Conservation (phyloP, 2,888 invertebrate species). For the Cremastinae sp. region DNA sequence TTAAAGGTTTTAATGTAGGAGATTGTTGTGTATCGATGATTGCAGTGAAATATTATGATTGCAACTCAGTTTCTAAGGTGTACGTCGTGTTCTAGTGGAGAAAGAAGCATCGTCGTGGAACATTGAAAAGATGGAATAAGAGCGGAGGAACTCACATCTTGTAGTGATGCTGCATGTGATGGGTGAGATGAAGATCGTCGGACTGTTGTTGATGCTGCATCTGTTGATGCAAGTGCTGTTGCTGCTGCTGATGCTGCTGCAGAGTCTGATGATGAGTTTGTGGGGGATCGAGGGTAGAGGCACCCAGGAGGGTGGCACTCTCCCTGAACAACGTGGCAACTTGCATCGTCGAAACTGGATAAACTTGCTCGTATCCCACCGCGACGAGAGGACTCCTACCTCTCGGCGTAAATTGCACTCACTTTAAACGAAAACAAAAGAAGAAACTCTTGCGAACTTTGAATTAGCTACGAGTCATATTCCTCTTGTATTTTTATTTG, state of each 20-base stretch:
- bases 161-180: constrained; percentile 79
- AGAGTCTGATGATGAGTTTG: constrained; percentile 76
- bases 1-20: no score
- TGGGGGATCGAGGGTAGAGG: constrained; percentile 83
- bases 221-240: constrained; percentile 65
- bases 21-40: no score
- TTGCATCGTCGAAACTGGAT: constrained; percentile 81
- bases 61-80: no score
- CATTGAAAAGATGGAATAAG: constrained; percentile 15
- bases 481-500: not conserved
- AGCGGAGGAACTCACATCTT: constrained; percentile 76
- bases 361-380: not conserved
- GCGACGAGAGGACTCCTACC: no score
- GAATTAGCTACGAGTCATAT: no score
- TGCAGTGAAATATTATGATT: no score
- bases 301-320: constrained; percentile 85
- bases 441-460: no score
- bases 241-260: constrained; percentile 66
- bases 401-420: not conserved
- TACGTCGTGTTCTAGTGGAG: no score
- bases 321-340: constrained; percentile 86
- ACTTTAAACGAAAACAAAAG: not conserved
- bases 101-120: no score
- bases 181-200: constrained; percentile 76
- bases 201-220: constrained; percentile 73